Evolutionary conservation across 2,113 vertebrate species (phyloP), one percentile per base, ranked within the genome.

Genomic region (Cavia aperea): DNA sequence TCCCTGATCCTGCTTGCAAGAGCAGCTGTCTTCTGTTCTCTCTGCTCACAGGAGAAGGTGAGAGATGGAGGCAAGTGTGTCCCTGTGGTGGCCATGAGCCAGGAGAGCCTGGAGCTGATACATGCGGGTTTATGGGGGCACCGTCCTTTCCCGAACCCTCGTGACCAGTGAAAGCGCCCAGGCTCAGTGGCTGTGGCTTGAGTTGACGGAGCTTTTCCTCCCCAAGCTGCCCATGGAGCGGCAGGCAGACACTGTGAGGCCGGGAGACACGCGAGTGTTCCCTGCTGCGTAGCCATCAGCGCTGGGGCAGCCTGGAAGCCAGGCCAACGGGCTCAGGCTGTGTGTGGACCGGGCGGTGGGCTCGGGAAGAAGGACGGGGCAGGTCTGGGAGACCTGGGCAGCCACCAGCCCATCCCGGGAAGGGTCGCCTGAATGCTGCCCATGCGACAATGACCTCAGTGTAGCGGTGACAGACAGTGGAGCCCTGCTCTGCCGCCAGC

Each of bases 81-180:
- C 54, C 70, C 14, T 5, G 0, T 65, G n/a, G 51, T 54, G n/a
- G 46, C 43, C 13, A 46, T 19, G 9, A 15, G 43, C 43, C 4
- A 56, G 72, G 75, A 46, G 31, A 29, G 73, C 18, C n/a, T 83
- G 81, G 82, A 29, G 82, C 56, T 92, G 86, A 68, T 62, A 16
- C 19, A 29, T 26, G 5, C 0, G 1, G 14, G 14, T 39, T 51
- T 39, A 43, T 1, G 0, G 46, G 83, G 39, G 23, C 10, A 0
- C n/a, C 0, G 0, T 72, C 78, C 46, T 86, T 66, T 29, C 39
- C 84, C 87, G 54, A 19, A 63, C 33, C 79, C 73, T 36, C 0
- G 1, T 9, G 33, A 46, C 4, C 8, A 18, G 0, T 1, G 4
- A 33, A 24, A 14, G 23, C 0, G 5, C 49, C 46, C 21, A 3